Conservation (phyloP, 2,113 vertebrate species). For the Pandion haliaetus region DNA sequence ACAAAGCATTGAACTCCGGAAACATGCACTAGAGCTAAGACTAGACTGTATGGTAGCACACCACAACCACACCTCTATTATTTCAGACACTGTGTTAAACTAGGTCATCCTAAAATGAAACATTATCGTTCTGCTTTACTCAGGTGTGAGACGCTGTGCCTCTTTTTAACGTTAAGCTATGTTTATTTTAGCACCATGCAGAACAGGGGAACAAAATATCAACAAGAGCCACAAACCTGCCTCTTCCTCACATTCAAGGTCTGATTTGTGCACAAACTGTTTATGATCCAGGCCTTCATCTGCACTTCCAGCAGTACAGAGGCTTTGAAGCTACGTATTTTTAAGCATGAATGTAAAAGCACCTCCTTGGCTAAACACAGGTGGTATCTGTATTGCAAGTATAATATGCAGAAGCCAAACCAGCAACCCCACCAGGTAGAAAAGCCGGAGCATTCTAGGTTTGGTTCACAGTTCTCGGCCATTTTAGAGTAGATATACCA, state of each 20-base stretch:
- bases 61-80: background rate
- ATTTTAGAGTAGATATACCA: background rate
- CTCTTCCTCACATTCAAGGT: background rate
- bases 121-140: background rate
- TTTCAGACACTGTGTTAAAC: background rate
- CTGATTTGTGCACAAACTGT: background rate
- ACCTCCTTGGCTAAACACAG: fast-evolving
- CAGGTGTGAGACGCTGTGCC: background rate
- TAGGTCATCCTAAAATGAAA: background rate
- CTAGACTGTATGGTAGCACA: background rate
- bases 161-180: background rate
- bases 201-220: background rate
- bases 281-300: background rate
- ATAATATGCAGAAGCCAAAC: fast-evolving
- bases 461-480: background rate
- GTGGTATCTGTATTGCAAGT: background rate
- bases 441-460: fast-evolving
- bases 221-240: background rate
- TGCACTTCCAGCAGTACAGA: background rate
- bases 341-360: background rate
- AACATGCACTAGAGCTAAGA: background rate
- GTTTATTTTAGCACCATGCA: background rate
- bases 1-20: background rate
- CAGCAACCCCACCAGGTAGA: too few species aligned
- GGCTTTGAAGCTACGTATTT: fast-evolving